Percentiles rank a stretch among this genome's conserved stretches.
These are phyloP conservation scores for Agrenia bidenticulata DNA, from an alignment of 2,888 invertebrate species.

Conservation along the genomic window DNA sequence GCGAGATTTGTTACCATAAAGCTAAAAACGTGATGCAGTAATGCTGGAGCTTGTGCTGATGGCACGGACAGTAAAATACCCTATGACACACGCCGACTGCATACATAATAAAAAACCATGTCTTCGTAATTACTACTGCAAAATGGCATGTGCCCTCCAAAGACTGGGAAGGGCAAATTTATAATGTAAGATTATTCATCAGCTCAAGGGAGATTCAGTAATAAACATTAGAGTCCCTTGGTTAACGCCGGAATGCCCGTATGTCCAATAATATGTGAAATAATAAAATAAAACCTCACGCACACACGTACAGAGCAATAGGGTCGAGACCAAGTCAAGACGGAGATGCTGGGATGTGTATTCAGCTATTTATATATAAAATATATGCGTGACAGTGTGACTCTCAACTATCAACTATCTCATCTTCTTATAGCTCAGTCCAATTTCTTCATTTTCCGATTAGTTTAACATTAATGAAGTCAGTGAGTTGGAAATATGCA, in stretches of 20 bases:
- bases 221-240: conserved; percentile 3
- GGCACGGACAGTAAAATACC: neutral
- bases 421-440: conserved; percentile 10
- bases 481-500: conserved; percentile 41
- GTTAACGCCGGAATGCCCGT: neutral
- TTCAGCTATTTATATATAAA: too few relatives aligned
- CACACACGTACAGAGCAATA: conserved; percentile 34
- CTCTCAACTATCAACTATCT: neutral
- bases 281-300: conserved; percentile 32
- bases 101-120: neutral
- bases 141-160: conserved; percentile 5
- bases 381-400: too few relatives aligned
- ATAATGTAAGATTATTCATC: too few relatives aligned
- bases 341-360: too few relatives aligned
- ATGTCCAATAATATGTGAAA: neutral
- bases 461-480: conserved; percentile 43
- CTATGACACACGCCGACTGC: neutral
- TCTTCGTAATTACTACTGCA: neutral
- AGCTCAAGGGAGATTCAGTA: neutral
- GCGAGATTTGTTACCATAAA: too few relatives aligned
- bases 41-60: neutral
- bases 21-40: too few relatives aligned
- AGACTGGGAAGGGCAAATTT: too few relatives aligned
- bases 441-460: conserved; percentile 47
- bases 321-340: too few relatives aligned